These are phyloP conservation scores for Cephus spinipes DNA, from an alignment of 2,888 invertebrate species.

Conservation along the genomic window DNA sequence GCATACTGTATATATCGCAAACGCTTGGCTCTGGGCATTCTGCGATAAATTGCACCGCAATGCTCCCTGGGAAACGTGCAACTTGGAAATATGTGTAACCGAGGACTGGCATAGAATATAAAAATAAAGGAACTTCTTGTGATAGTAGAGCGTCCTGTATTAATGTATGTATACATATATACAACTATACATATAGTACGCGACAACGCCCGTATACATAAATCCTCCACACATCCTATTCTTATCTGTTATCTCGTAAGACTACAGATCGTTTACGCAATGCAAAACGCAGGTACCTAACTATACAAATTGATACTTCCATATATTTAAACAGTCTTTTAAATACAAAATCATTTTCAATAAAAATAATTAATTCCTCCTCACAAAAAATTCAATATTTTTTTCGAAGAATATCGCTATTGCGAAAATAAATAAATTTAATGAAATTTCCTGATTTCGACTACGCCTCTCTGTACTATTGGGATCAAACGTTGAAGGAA, in stretches of 20 bases:
- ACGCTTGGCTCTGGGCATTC: background rate
- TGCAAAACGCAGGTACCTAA: background rate
- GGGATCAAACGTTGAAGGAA: background rate
- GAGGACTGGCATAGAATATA: background rate
- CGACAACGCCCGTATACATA: background rate
- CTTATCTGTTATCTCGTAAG: background rate
- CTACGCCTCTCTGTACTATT: background rate
- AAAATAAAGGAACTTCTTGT: background rate
- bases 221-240: background rate
- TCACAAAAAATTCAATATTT: background rate
- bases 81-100: background rate
- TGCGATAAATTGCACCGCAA: conserved; percentile 2
- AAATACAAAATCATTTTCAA: background rate
- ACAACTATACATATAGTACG: background rate
- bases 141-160: background rate
- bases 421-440: background rate
- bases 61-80: background rate
- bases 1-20: background rate
- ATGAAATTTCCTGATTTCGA: background rate
- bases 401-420: background rate
- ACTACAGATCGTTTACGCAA: background rate
- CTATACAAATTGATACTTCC: background rate
- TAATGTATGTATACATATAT: background rate
- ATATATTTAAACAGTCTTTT: background rate
- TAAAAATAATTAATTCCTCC: background rate